Evolutionary conservation across 53 echinoderm and acorn worm genomes (phyloP), one percentile per base, ranked within the genome.

Genomic region (Patiria pectinifera): DNA sequence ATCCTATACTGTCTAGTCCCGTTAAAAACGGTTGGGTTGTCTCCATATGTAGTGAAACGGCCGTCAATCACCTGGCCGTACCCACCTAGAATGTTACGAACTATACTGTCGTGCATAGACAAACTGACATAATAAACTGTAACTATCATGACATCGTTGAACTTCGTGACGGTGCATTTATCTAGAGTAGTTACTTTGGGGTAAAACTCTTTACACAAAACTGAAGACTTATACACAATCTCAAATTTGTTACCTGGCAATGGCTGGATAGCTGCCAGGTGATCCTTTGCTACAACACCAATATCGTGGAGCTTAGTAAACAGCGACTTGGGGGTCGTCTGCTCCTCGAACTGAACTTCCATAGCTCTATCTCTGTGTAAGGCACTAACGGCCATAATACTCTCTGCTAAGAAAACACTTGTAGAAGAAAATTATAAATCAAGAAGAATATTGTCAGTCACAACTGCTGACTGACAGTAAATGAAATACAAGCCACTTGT

Each of bases 1-100:
- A 94, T 74, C 11, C 80, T 79, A 58, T 94, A 94, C 45, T 94
- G 94, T 14, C 94, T n/a, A 7, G 80, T 91, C 0, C 94, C 92
- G 35, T 91, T 91, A 60, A 59, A 94, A 4, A 94, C 59, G 23
- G 49, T 60, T 11, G 91, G 94, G 44, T 86, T 77, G 35, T 79
- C 87, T 22, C 6, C 3, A 69, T 62, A 91, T 7, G 78, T 80
- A 2, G 77, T 75, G 21, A 75, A 76, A 11, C 84, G 58, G 13
- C 91, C 91, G 46, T 86, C 81, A 13, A 91, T 2, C 4, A 95
- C 93, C 46, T 93, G 78, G 16, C 91, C 93, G 79, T 71, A 93
- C 0, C 23, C 4, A 11, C 62, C 10, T 6, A 91, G 53, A 0
- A 93, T 93, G 14, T 23, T 18, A 11, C 91, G 48, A 22, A 94